Evolutionary conservation across 1,140 invertebrate genomes (phyloP), one percentile per base, ranked within the genome.

Genomic region (Plodia interpunctella): DNA sequence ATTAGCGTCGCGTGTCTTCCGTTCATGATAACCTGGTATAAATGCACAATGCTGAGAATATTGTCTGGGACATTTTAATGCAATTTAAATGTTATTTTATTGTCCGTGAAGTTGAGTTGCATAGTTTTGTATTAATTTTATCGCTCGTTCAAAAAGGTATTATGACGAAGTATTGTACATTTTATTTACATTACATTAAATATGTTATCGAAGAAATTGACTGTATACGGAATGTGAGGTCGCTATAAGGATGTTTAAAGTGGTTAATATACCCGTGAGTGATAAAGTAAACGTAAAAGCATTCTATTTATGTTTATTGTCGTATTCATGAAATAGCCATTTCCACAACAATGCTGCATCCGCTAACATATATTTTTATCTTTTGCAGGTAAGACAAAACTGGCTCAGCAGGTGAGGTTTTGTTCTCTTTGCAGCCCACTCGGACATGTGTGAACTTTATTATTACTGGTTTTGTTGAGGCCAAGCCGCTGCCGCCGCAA

Each of bases 361-460:
- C 59, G 66, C 59, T 78, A 76, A 83, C 69, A 68, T 76, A 60
- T 73, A 58, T 71, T 80, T 83, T 80, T 80, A 63, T 76, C 65
- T 80, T 74, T 83, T 76, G 66, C 81, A 84, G 83, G 83, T 87
- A 84, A 87, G 83, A 69, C 52, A 62, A 59, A 72, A 73, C 65
- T 71, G 61, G 78, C 57, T 55, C 55, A 66, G 70, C 73, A 76
- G 80, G 83, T 86, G 78, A 81, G 72, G 71, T 83, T 78, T 83
- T 82, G 69, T 71, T 80, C 69, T 72, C 49, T 80, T 78, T 78
- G 78, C 71, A 72, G 76, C 69, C 52, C 63, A 54, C 21, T 30
- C 55, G 65, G 78, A 77, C 70, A 83, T 78, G 73, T 80, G 80
- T 80, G 78, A 83, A 79, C 80, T 86, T 82, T 82, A 80, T 82